Evolutionary conservation across 2,888 invertebrate genomes (phyloP), one percentile per base, ranked within the genome.

Genomic region (Limnephilus lunatus): DNA sequence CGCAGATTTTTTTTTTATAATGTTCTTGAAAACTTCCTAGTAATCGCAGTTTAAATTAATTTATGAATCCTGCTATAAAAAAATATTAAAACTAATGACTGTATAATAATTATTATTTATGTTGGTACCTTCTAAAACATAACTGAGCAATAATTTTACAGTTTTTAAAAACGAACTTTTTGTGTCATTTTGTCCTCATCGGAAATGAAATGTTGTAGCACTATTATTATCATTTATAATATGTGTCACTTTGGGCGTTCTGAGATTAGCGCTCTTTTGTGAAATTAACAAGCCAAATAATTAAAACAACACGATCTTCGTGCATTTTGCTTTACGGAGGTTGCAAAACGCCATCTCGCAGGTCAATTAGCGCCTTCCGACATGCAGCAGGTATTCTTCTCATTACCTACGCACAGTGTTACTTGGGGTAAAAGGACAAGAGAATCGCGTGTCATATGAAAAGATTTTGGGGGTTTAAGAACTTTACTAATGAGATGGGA

Each of bases 301-400:
- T 92, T 90, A 87, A 89, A 91, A 39, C 82, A 87, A 88, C 93
- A 92, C 93, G 92, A 92, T 44, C 85, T 85, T 92, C 93, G 93
- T 93, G 92, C 83, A 88, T 90, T 91, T 89, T 85, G 80, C 92
- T 90, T 93, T 90, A 92, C 85, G 90, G 87, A 91, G 81, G 86
- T 90, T 81, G 85, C 81, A 90, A 44, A 85, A 4, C 53, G 44
- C 31, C 85, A 68, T 92, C 92, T 85, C 85, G n/a, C 82, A 82
- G 82, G 90, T 83, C 83, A 90, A 90, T 90, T 90, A 90, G 53
- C 81, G 81, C 81, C 68, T 25, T 9, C 25, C 25, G n/a, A 25
- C 25, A 9, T 68, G 68, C 68, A 9, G 25, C 9, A 9, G 25
- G 2, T n/a, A 25, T 25, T 9, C 68, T 68, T 14, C 44, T 44